Evolutionary conservation across 2,113 vertebrate species (phyloP), one percentile per base, ranked within the genome.

Genomic region (Corythoichthys haematopterus): DNA sequence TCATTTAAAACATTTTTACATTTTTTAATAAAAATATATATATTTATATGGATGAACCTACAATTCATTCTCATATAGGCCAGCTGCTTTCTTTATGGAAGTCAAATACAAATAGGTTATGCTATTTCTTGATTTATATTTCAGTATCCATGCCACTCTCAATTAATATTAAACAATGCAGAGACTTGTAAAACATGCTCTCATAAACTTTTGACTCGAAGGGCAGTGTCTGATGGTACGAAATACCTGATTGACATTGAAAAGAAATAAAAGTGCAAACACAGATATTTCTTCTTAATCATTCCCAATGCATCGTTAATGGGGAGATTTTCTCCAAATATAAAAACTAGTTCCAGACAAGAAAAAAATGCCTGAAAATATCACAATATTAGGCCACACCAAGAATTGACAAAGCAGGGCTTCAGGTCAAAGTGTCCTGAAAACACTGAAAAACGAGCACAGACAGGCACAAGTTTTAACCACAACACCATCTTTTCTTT

Each of bases 391-490:
- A 84, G 78, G 83, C 81, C 81, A 87, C 87, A 87, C 83, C 68
- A 69, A 88, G 74, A 79, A 81, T 73, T 86, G 84, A 87, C 69
- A 20, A 28, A 88, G 88, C 72, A 80, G 79, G 73, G 81, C 66
- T 77, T 64, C 40, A 74, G 74, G 80, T 88, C 79, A 86, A 84
- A 80, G 80, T 77, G 76, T 87, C 83, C 87, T 74, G 84, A 80
- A 28, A 75, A 91, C 88, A 89, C 45, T 77, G 72, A 83, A 79
- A 90, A 81, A 92, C 77, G 70, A 88, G 72, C 81, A 91, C 88
- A 90, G 66, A 92, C 92, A 88, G 90, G 89, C 89, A 92, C 87
- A 76, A 87, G 80, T 89, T 88, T 83, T 79, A 80, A 90, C 81
- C 85, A 89, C 88, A 82, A 90, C 67, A 88, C 79, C 71, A 70